Evolutionary conservation across 2,113 vertebrate species (phyloP), one percentile per base, ranked within the genome.

Genomic region (Australoheros scitulus): DNA sequence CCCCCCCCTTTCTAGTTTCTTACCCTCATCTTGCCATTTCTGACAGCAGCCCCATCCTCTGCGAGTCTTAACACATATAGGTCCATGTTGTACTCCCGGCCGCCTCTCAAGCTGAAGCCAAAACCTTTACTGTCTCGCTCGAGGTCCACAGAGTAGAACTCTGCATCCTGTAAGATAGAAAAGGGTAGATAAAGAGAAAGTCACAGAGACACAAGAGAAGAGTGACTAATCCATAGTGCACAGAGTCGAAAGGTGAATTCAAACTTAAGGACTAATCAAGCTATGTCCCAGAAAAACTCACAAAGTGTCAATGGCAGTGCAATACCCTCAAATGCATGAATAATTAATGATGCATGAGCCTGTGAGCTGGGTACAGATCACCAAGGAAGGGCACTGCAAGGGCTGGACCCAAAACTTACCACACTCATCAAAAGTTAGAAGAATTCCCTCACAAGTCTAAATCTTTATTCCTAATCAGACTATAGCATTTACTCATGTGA

Each of bases 1-100:
- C 2, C 24, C 24, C 24, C 24, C 24, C 24, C 24, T 26, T n/a
- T 50, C 14, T 11, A 63, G 22, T 58, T 60, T 59, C 96, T 13
- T 96, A 99, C 98, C 97, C 97, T 97, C 97, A 99, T 99, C 89
- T 99, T 99, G 32, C 98, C 98, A 87, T 97, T 98, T 88, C 97
- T 96, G 90, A 97, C 97, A 2, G 98, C 98, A 10, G 98, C 97
- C 50, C 98, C 98, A 2, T 99, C 98, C 90, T 99, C 98, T 1
- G 98, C 98, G 70, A 99, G 95, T 84, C 98, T 96, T 94, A 99
- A 86, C 72, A 99, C 98, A 6, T 99, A 99, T 43, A 99, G 97
- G 87, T 99, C 97, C 98, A 99, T 99, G 76, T 97, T 99, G 86
- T 99, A 99, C 86, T 99, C 98, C 81, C 97, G 96, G 4, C 98